These are phyloP conservation scores for Tympanuchus pallidicinctus DNA, from an alignment of 2,113 vertebrate species.

Conservation along the genomic window DNA sequence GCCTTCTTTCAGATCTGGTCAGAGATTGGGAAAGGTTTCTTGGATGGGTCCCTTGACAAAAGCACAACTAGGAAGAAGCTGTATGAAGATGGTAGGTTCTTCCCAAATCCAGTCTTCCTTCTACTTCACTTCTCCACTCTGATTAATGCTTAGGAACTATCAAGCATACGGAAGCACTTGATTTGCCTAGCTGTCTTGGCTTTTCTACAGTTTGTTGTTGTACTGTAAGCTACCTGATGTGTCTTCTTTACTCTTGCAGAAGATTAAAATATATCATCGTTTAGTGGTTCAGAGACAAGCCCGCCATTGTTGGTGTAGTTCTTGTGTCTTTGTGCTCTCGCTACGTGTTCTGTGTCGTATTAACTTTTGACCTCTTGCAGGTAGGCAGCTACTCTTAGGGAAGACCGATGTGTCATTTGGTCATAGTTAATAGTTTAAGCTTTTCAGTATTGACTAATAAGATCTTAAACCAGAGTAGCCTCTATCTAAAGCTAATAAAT, in stretches of 20 bases:
- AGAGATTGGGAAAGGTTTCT: slow-evolving; percentile 94
- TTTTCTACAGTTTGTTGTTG: background rate
- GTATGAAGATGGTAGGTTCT: slow-evolving; percentile 87
- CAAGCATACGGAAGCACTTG: background rate
- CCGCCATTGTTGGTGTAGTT: background rate
- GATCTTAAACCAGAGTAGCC: background rate
- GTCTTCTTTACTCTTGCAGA: background rate
- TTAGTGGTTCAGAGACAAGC: background rate
- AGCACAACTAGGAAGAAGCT: slow-evolving; percentile 88
- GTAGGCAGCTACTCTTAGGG: background rate
- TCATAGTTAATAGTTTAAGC: background rate
- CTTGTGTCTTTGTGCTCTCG: background rate
- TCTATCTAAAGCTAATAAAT: background rate
- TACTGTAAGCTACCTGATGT: background rate
- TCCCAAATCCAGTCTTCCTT: background rate
- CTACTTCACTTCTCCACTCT: background rate
- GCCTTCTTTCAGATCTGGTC: slow-evolving; percentile 90
- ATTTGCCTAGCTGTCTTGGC: background rate
- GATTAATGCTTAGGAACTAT: background rate
- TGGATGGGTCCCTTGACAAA: slow-evolving; percentile 95
- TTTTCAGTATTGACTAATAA: background rate
- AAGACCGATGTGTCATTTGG: background rate
- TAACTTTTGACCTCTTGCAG: background rate
- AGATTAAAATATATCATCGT: background rate
- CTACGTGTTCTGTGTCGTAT: background rate